Conservation (phyloP, 2,113 vertebrate genomes). For the Epinephelus fuscoguttatus region DNA sequence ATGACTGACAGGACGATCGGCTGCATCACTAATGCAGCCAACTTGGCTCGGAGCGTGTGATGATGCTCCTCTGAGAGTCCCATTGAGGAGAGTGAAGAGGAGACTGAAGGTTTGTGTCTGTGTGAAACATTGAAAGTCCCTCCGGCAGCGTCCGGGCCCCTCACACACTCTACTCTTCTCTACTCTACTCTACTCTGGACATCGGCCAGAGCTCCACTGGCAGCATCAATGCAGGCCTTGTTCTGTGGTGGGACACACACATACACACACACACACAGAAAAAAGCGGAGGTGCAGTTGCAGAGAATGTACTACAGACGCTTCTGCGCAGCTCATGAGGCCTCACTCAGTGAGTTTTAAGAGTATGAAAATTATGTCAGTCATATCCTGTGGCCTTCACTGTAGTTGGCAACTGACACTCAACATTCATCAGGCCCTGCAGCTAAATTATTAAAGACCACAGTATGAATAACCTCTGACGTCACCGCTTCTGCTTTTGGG, state of each 20-base stretch:
- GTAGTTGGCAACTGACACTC: too few species aligned
- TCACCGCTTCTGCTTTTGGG: too few species aligned
- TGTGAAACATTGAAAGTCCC: slow-evolving; percentile 49
- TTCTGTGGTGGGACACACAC: slow-evolving; percentile 40
- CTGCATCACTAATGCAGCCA: slow-evolving; percentile 63
- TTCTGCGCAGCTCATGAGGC: background rate
- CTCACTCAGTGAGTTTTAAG: background rate
- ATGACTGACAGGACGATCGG: slow-evolving; percentile 30
- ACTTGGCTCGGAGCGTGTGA: slow-evolving; percentile 56
- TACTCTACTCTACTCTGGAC: slow-evolving; percentile 63
- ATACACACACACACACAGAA: slow-evolving; percentile 2
- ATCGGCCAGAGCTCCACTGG: slow-evolving; percentile 45
- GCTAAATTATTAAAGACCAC: too few species aligned
- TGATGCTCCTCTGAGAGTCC: slow-evolving; percentile 61
- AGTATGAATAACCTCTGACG: too few species aligned
- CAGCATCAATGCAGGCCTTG: slow-evolving; percentile 73
- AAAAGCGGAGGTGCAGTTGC: background rate
- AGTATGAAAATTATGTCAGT: background rate
- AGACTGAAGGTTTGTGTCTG: slow-evolving; percentile 70
- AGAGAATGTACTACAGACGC: background rate
- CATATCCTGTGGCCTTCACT: background rate
- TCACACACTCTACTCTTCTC: slow-evolving; percentile 51
- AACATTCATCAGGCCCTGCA: too few species aligned
- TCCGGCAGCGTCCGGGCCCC: slow-evolving; percentile 30
- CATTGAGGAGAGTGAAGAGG: slow-evolving; percentile 66